phyloP scores from a whole-genome alignment of 1,140 invertebrate species.

The Drosophila nikananu region DNA sequence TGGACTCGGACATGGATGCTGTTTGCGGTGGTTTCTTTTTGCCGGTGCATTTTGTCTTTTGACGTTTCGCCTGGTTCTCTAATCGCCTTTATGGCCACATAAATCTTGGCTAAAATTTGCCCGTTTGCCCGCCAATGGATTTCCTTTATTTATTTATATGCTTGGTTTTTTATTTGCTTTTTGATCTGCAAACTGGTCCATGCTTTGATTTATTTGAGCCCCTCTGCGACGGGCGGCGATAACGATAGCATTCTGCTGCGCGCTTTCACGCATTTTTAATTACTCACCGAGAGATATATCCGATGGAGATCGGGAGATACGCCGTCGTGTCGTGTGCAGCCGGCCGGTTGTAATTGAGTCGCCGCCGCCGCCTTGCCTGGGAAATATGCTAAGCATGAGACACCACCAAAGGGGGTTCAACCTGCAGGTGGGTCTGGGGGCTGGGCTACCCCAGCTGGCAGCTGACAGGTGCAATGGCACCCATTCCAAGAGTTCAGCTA shows the following conservation, averaged over 20 bases:
- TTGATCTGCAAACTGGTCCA: constrained; percentile 74
- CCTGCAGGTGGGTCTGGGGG: background rate
- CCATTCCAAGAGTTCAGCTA: constrained; percentile 37
- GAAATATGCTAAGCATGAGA: constrained; percentile 72
- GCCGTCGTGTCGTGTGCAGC: constrained; percentile 53
- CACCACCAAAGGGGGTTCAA: constrained; percentile 1
- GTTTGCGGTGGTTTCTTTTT: constrained; percentile 27
- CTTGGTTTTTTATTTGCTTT: constrained; percentile 50
- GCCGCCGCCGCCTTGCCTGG: constrained; percentile 58
- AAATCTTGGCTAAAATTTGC: constrained; percentile 80
- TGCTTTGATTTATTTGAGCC: constrained; percentile 75
- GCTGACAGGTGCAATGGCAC: constrained; percentile 53
- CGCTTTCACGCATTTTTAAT: constrained; percentile 82
- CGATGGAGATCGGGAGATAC: constrained; percentile 34
- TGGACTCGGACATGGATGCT: constrained; percentile 62
- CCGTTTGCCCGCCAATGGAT: constrained; percentile 77
- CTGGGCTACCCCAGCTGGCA: constrained; percentile 31
- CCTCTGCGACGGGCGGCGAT: constrained; percentile 44
- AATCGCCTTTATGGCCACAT: constrained; percentile 82
- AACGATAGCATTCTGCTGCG: constrained; percentile 53
- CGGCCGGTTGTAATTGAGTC: constrained; percentile 67
- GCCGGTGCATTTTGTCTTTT: constrained; percentile 67
- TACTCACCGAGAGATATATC: constrained; percentile 25
- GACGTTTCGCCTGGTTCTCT: constrained; percentile 70
- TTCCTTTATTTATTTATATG: constrained; percentile 48